Evolutionary conservation across 2,113 vertebrate genomes (phyloP).

Genomic region (Prunella himalayana): DNA sequence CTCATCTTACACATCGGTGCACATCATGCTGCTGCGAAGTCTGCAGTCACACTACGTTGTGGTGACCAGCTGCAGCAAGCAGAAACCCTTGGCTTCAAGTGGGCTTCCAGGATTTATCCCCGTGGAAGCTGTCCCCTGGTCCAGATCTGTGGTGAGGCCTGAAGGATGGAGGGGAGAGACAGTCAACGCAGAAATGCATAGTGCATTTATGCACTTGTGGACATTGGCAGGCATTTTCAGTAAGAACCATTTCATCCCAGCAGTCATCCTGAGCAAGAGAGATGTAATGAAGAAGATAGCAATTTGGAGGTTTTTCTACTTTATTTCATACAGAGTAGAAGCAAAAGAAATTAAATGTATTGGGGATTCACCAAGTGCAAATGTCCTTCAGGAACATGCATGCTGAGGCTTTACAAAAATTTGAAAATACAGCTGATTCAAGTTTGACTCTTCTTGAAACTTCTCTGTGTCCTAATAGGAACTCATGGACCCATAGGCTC

Average conservation of each 20-base stretch:
- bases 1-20: accelerated
- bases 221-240: not conserved
- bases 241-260: not conserved
- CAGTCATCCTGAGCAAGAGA: not conserved
- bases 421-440: not conserved
- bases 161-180: not conserved
- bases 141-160: not conserved
- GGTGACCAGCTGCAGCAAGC: not conserved
- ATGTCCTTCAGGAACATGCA: not conserved
- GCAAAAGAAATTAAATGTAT: not conserved
- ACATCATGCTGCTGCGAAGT: not conserved
- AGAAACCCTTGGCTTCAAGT: not conserved
- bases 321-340: not conserved
- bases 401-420: not conserved
- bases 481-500: accelerated
- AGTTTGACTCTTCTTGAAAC: not conserved
- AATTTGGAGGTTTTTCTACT: not conserved
- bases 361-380: not conserved
- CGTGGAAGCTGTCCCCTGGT: accelerated
- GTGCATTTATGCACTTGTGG: not conserved
- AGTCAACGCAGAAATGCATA: not conserved
- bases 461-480: not conserved
- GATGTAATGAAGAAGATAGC: not conserved
- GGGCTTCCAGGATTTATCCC: not conserved
- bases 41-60: not conserved